Evolutionary conservation across 2,888 invertebrate genomes (phyloP).

Genomic region (Cosmia pyralina): DNA sequence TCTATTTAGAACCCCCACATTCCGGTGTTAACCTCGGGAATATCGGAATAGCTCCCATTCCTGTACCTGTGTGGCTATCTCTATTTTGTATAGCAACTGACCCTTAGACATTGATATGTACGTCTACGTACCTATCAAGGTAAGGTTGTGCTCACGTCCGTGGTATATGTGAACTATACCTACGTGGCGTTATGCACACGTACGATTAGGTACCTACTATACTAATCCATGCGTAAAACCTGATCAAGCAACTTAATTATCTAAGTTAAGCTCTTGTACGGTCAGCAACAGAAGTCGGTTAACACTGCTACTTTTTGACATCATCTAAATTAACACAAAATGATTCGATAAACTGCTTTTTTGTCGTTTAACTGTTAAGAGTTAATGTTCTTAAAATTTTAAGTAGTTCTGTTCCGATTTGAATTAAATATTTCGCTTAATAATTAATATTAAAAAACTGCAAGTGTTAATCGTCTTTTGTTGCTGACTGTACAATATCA

Average conservation of each 20-base stretch:
- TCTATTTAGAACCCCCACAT: slow-evolving; percentile 77
- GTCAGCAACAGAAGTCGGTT: too few relatives aligned
- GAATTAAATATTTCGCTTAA: too few relatives aligned
- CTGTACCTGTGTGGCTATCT: slow-evolving; percentile 64
- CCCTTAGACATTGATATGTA: slow-evolving; percentile 17
- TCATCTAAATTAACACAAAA: too few relatives aligned
- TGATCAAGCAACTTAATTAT: slow-evolving; percentile 31
- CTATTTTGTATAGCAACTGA: slow-evolving; percentile 52
- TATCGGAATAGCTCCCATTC: slow-evolving; percentile 83
- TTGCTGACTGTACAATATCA: too few relatives aligned
- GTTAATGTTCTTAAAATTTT: too few relatives aligned
- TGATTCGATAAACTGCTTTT: too few relatives aligned
- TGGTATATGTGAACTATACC: not conserved
- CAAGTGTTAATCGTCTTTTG: too few relatives aligned
- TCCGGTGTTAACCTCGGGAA: slow-evolving; percentile 80
- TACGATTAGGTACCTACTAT: slow-evolving; percentile 12
- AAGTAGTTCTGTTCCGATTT: too few relatives aligned
- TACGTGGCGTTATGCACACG: slow-evolving; percentile 1
- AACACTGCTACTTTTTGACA: too few relatives aligned
- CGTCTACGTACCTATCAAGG: not conserved
- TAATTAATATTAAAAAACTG: too few relatives aligned
- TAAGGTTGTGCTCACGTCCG: slow-evolving; percentile 12
- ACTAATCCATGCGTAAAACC: slow-evolving; percentile 41
- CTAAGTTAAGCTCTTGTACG: slow-evolving; percentile 8
- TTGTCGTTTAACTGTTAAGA: too few relatives aligned